Percentiles rank a stretch among this genome's conserved stretches.
Evolutionary conservation across 2,113 vertebrate species (phyloP).

Genomic region (Chionis minor): DNA sequence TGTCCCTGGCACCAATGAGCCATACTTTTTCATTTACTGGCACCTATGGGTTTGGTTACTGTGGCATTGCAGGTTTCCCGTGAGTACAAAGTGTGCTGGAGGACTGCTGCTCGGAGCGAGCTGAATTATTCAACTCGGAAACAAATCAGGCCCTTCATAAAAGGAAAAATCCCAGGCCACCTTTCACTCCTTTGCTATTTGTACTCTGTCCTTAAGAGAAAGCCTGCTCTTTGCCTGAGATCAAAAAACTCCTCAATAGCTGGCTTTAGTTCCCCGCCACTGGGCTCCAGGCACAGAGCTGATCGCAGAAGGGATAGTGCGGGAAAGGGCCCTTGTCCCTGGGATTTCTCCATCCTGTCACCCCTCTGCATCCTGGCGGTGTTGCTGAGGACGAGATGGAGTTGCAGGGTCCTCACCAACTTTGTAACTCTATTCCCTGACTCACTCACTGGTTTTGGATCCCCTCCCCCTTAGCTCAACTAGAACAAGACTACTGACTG

Average conservation of each 20-base stretch:
- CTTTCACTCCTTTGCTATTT: conserved; percentile 46
- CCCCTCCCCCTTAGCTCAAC: neutral
- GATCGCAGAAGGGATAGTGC: accelerated
- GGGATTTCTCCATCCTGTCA: neutral
- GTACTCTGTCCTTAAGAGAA: conserved; percentile 38
- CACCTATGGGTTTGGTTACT: neutral
- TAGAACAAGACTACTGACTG: neutral
- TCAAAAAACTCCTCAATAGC: conserved; percentile 30
- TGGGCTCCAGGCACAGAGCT: neutral
- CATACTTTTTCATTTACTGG: neutral
- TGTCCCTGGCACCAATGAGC: neutral
- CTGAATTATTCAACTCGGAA: neutral
- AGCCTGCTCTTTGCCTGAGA: conserved; percentile 6
- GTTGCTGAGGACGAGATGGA: neutral
- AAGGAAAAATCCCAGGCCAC: conserved; percentile 17
- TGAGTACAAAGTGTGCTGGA: conserved; percentile 15
- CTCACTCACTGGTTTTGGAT: neutral
- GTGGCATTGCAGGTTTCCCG: neutral
- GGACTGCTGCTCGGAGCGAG: neutral
- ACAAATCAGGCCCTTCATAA: conserved; percentile 30
- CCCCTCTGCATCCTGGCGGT: neutral
- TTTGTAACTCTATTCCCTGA: neutral
- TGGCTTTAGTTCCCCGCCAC: neutral
- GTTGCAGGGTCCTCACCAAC: neutral
- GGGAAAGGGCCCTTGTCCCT: neutral